Evolutionary conservation across 2,888 invertebrate species (phyloP), one percentile per base, ranked within the genome.

Genomic region (Calameuta filiformis): DNA sequence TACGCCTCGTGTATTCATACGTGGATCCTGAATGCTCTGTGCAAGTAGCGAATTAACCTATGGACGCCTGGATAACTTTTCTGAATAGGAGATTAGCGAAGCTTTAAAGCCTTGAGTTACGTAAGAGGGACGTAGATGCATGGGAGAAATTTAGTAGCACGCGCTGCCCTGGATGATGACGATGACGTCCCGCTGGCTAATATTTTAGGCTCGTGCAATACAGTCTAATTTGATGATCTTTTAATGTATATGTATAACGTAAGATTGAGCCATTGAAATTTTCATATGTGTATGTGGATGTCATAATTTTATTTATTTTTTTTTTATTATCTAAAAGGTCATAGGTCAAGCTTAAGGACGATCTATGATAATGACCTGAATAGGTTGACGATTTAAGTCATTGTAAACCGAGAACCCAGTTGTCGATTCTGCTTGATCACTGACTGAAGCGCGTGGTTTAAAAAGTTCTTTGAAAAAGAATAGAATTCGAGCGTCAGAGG

Each of bases 41-140:
- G 82, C 83, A 84, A 87, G 85, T 83, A 85, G 84, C 84, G 85
- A 88, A 87, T 87, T 84, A 88, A 87, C 85, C 88, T 83, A 82
- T 9, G 75, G 83, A 87, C 85, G 88, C 86, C 82, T 83, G 84
- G 85, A 81, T 86, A 84, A 83, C 81, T 87, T 84, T 83, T 83
- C 84, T 89, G 85, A 89, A 88, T 87, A 82, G 85, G 80, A 83
- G 84, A 87, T 86, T 85, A 85, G 79, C 74, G 76, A 75, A 77
- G 76, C 80, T 73, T 75, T 76, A 31, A 73, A 56, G 56, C 56
- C 9, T 56, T 6, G 56, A 3, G 56, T 56, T 56, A 56, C 56
- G 76, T 75, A 79, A 80, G 79, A 81, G 81, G 74, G 83, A 35
- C 79, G 76, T 76, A 73, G 81, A 80, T 79, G 31, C 31, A 31